Percentiles rank a stretch among this genome's conserved stretches.
These are phyloP conservation scores for Forpus xanthops DNA, from an alignment of 2,797 vertebrate species.

Conservation along the genomic window DNA sequence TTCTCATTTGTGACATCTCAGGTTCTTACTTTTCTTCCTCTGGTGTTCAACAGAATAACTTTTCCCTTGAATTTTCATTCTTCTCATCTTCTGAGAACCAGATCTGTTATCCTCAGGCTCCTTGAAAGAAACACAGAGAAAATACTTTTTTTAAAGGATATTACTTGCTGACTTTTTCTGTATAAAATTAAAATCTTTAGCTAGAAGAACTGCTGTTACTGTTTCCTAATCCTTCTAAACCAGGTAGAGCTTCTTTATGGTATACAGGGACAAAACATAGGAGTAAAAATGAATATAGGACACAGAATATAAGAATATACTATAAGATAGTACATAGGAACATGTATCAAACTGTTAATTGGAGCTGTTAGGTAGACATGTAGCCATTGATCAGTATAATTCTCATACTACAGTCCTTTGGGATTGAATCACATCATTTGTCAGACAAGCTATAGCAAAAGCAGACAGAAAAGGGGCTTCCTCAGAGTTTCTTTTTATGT, in stretches of 20 bases:
- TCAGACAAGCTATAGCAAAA: neutral
- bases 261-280: neutral
- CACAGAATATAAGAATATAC: neutral
- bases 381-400: neutral
- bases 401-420: neutral
- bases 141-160: neutral
- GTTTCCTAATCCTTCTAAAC: neutral
- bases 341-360: neutral
- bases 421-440: neutral
- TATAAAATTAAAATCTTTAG: neutral
- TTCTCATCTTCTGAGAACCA: neutral
- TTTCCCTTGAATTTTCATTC: conserved; percentile 16
- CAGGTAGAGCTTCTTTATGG: neutral
- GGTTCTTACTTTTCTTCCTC: neutral
- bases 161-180: neutral
- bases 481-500: neutral
- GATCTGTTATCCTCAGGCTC: neutral
- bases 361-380: neutral
- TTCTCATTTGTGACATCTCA: neutral
- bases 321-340: neutral
- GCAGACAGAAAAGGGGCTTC: neutral
- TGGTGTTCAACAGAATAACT: neutral
- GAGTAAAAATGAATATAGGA: neutral
- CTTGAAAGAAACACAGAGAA: neutral
- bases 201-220: neutral